These are phyloP conservation scores for Styela plicata DNA, from an alignment of 23 tunicate species.

Conservation along the genomic window DNA sequence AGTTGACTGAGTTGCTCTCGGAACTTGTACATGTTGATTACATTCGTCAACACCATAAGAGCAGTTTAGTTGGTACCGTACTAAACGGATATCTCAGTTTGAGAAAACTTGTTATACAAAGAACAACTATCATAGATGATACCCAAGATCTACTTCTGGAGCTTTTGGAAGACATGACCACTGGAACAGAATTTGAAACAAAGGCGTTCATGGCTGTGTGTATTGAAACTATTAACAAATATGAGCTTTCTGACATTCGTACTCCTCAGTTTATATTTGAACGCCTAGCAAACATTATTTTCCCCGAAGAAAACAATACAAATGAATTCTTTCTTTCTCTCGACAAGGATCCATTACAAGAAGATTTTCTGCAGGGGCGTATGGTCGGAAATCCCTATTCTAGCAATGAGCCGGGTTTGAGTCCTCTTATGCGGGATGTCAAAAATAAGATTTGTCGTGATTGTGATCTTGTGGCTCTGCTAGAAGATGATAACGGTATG, in stretches of 20 bases:
- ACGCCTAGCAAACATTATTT: conserved; percentile 88
- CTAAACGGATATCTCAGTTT: conserved; percentile 85
- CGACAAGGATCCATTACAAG: conserved; percentile 98
- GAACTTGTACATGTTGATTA: conserved; percentile 67
- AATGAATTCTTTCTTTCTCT: conserved; percentile 90
- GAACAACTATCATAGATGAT: conserved; percentile 92
- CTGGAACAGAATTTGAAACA: conserved; percentile 81
- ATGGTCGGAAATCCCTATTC: conserved; percentile 98
- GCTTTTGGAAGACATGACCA: conserved; percentile 81
- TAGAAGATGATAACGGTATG: conserved; percentile 99
- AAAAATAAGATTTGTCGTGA: conserved; percentile 97
- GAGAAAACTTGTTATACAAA: conserved; percentile 76
- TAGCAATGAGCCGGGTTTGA: conserved; percentile 71
- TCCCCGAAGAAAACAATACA: conserved; percentile 88
- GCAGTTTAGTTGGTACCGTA: conserved; percentile 74
- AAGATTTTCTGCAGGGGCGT: conserved; percentile 93
- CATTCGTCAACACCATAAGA: conserved; percentile 71
- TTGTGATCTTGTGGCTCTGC: conserved; percentile 91
- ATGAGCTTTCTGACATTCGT: conserved; percentile 61
- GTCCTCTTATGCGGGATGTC: conserved; percentile 94
- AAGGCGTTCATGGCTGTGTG: conserved; percentile 89
- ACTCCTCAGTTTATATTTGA: conserved; percentile 97
- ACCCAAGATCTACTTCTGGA: conserved; percentile 86
- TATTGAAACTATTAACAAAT: conserved; percentile 90
- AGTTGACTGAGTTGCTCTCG: conserved; percentile 69